phyloP scores from a whole-genome alignment of 2,888 invertebrate species.

The Drosophila neotestacea region DNA sequence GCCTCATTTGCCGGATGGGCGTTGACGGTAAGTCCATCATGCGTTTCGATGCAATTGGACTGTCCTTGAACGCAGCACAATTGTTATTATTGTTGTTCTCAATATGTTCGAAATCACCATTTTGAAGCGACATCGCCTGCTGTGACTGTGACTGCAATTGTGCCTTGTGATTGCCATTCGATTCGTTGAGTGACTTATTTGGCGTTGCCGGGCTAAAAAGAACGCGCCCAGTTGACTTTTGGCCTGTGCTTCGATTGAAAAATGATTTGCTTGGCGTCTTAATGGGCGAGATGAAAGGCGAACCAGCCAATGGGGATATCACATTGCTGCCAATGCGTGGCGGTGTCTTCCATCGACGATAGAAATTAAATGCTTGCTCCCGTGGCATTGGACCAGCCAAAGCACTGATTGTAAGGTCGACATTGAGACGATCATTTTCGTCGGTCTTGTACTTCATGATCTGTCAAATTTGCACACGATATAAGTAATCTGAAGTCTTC shows the following conservation, averaged over 20 bases:
- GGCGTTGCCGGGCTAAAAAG: constrained; percentile 62
- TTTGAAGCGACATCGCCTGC: background rate
- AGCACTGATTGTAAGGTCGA: constrained; percentile 92
- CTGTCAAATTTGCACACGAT: constrained; percentile 83
- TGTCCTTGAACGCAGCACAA: constrained; percentile 15
- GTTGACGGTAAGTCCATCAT: constrained; percentile 47
- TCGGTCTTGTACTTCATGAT: constrained; percentile 83
- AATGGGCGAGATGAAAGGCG: constrained; percentile 70
- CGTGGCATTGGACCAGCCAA: constrained; percentile 97
- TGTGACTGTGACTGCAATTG: background rate
- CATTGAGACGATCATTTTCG: constrained; percentile 88
- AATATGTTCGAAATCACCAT: constrained; percentile 12
- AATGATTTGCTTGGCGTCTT: constrained; percentile 55
- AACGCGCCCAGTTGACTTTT: constrained; percentile 35
- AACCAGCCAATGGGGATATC: constrained; percentile 64
- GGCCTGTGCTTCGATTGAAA: constrained; percentile 21
- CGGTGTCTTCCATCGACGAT: constrained; percentile 93
- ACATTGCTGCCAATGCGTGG: constrained; percentile 86
- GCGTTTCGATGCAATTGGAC: background rate
- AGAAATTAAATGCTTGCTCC: constrained; percentile 89
- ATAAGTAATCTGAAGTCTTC: background rate
- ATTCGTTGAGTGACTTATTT: constrained; percentile 27
- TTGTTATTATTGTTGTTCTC: constrained; percentile 68
- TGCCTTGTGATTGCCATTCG: constrained; percentile 60
- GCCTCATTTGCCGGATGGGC: constrained; percentile 55